phyloP scores from a whole-genome alignment of 1,140 invertebrate genomes.

The Procambarus virginalis region DNA sequence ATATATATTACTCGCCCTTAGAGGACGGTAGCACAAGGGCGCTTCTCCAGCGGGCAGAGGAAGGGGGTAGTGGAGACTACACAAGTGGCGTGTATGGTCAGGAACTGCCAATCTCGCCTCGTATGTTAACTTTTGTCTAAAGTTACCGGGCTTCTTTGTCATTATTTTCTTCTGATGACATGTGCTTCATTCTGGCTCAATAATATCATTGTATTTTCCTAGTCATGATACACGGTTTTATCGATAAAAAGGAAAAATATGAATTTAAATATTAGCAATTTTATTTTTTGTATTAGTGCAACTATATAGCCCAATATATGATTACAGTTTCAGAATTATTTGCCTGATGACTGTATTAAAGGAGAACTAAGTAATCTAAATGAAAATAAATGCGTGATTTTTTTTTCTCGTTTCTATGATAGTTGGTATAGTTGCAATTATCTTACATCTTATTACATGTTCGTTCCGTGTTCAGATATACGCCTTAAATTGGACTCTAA shows the following conservation, averaged over 20 bases:
- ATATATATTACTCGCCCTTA: background rate
- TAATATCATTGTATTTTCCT: constrained; percentile 15
- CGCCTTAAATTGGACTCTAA: background rate
- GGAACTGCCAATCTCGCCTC: constrained; percentile 18
- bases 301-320: background rate
- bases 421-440: background rate
- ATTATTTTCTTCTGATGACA: constrained; percentile 19
- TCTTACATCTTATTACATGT: background rate
- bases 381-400: background rate
- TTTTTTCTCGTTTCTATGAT: background rate
- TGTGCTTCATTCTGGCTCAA: background rate
- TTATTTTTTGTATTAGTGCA: background rate
- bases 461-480: background rate
- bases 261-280: background rate
- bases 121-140: constrained; percentile 20
- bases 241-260: background rate
- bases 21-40: background rate
- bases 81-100: constrained; percentile 16
- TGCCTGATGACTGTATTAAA: background rate
- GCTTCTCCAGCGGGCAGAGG: background rate
- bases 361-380: background rate
- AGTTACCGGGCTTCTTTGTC: background rate
- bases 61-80: background rate
- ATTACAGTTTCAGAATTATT: background rate
- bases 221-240: background rate